Conservation (phyloP, 23 tunicate genomes). For the Halocynthia aurantium region DNA sequence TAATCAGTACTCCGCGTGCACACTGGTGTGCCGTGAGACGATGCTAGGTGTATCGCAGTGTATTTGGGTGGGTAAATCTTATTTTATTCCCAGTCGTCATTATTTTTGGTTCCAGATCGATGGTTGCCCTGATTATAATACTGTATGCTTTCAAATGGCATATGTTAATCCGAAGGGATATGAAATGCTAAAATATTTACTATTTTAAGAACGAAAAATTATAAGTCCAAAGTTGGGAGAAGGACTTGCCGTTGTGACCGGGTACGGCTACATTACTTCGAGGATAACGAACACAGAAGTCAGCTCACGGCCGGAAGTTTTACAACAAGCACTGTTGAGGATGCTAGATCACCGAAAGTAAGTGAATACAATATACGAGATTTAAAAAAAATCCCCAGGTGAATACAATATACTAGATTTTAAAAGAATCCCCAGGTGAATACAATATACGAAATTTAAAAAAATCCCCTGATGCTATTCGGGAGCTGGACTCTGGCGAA, state of each 20-base stretch:
- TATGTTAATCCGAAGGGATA: too few species aligned
- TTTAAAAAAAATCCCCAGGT: background rate
- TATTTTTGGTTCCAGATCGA: too few species aligned
- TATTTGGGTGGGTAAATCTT: too few species aligned
- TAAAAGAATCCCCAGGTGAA: background rate
- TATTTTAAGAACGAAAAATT: conserved; percentile 3
- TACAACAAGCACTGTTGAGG: conserved; percentile 28
- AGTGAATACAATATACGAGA: background rate
- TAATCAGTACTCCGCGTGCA: too few species aligned
- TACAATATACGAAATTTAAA: background rate
- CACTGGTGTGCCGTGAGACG: too few species aligned
- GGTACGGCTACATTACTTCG: conserved; percentile 18
- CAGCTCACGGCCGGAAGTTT: conserved; percentile 6
- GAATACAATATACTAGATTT: background rate
- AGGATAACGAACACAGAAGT: background rate
- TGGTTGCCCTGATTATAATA: too few species aligned
- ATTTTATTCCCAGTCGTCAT: too few species aligned
- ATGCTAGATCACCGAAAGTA: conserved; percentile 6
- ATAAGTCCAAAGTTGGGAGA: background rate
- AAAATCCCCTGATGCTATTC: too few species aligned
- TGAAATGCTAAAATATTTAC: background rate
- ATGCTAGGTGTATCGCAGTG: too few species aligned
- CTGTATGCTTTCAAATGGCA: too few species aligned
- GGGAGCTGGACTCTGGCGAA: too few species aligned
- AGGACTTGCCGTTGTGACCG: conserved; percentile 26